phyloP scores from a whole-genome alignment of 2,113 vertebrate genomes.

The Edolisoma coerulescens region DNA sequence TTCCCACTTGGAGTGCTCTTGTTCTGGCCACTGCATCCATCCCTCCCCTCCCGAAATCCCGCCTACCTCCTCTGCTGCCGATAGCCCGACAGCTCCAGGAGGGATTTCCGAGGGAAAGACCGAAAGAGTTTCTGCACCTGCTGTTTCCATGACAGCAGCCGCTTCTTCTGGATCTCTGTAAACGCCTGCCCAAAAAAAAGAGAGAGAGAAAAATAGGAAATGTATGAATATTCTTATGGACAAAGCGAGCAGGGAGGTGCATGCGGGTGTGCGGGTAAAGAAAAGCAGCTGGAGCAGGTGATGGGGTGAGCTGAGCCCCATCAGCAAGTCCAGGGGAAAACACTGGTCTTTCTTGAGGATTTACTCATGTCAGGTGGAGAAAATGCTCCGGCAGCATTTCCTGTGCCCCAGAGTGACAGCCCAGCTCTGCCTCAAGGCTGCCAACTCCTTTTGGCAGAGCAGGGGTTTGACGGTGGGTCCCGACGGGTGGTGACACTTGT shows the following conservation, averaged over 20 bases:
- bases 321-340: not conserved
- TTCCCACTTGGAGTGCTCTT: not conserved
- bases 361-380: not conserved
- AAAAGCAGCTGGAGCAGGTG: not conserved
- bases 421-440: not conserved
- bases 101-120: slow-evolving; percentile 96
- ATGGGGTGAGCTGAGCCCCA: not conserved
- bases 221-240: slow-evolving; percentile 14
- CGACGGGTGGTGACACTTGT: not conserved
- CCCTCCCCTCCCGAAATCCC: not conserved
- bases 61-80: slow-evolving; percentile 89
- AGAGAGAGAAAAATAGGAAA: not conserved
- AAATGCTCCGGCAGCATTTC: not conserved
- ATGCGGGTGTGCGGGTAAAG: rapidly evolving
- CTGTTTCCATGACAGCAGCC: slow-evolving; percentile 99
- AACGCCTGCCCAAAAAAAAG: slow-evolving; percentile 79
- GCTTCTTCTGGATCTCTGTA: slow-evolving; percentile 97
- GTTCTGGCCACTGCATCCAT: not conserved
- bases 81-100: slow-evolving; percentile 93
- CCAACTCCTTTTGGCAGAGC: not conserved
- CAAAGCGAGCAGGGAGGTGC: not conserved
- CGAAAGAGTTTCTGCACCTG: slow-evolving; percentile 99
- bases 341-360: not conserved
- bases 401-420: not conserved
- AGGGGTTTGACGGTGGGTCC: not conserved